Evolutionary conservation across 2,888 invertebrate genomes (phyloP).

Genomic region (Mimumesa dahlbomi): DNA sequence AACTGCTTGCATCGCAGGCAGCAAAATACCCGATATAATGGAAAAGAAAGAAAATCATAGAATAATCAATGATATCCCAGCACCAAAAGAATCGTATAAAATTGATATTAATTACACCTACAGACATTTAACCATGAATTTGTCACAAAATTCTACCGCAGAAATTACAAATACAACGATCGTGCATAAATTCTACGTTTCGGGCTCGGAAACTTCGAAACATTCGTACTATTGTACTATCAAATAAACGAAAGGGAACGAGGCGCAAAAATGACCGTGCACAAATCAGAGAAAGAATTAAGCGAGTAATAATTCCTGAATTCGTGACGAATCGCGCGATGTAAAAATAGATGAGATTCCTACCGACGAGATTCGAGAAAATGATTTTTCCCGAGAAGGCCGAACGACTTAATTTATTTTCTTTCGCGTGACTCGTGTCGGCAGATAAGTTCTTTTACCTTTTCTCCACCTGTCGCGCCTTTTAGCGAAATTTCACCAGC

Average conservation of each 20-base stretch:
- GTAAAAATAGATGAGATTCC: slow-evolving; percentile 44
- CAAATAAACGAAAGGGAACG: neutral
- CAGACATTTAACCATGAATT: too few relatives aligned
- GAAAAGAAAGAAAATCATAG: too few relatives aligned
- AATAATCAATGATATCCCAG: too few relatives aligned
- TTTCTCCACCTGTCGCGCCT: slow-evolving; percentile 38
- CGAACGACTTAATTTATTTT: slow-evolving; percentile 34
- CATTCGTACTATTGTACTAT: too few relatives aligned
- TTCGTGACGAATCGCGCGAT: slow-evolving; percentile 39
- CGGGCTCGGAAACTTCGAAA: too few relatives aligned
- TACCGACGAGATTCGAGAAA: slow-evolving; percentile 8
- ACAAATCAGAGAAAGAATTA: slow-evolving; percentile 37
- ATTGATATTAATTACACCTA: too few relatives aligned
- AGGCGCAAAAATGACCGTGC: slow-evolving; percentile 17
- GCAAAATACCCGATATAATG: too few relatives aligned
- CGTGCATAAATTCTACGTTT: too few relatives aligned
- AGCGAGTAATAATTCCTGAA: slow-evolving; percentile 38
- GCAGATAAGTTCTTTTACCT: slow-evolving; percentile 27
- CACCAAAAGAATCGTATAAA: too few relatives aligned
- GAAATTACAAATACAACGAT: too few relatives aligned
- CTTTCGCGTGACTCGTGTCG: slow-evolving; percentile 29
- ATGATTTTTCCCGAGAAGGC: slow-evolving; percentile 18
- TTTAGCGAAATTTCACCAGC: slow-evolving; percentile 30
- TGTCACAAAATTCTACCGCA: too few relatives aligned
- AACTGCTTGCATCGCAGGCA: neutral